Evolutionary conservation across 2,113 vertebrate species (phyloP), one percentile per base, ranked within the genome.

Genomic region (Tursiops truncatus): DNA sequence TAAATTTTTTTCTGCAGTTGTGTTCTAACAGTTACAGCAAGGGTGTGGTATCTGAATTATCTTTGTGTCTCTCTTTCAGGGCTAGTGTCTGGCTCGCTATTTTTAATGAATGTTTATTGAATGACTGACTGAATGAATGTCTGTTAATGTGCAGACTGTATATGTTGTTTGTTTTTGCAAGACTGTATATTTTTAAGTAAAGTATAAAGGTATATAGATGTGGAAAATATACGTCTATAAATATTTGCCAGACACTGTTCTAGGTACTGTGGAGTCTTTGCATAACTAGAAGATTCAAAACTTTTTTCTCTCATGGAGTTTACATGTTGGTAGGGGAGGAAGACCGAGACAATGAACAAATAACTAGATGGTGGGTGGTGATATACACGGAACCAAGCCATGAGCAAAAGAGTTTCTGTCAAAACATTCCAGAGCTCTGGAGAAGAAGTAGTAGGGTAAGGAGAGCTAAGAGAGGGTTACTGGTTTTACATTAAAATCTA

Each of bases 371-470:
- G 4, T 18, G 58, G 20, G 36, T 56, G 18, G 63, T 58, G 26
- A 96, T 2, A 89, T 41, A 92, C 12, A 1, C 8, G 53, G 68
- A 28, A 41, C 33, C 31, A 71, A 87, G 62, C 36, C 62, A 88
- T n/a, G 44, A 56, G 68, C 44, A 83, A 79, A 94, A 83, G 21
- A 91, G 36, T 81, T 97, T 95, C 65, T 80, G 44, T 86, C 77
- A 93, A 93, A 96, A 76, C 9, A 92, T 60, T 67, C 63, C 44
- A 89, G 70, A 89, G 50, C 33, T 81, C 41, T 21, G 14, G 41
- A 47, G 41, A 28, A 41, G 50, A 91, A 44, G 18, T 36, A 33
- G 50, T 44, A 36, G 60, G 33, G 25, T 50, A 91, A 92, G 28
- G 10, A 13, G 31, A 53, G 20, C 12, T 58, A 70, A 76, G 20